These are phyloP conservation scores for Protaetia brevitarsis DNA, from an alignment of 1,140 invertebrate genomes.

Conservation along the genomic window DNA sequence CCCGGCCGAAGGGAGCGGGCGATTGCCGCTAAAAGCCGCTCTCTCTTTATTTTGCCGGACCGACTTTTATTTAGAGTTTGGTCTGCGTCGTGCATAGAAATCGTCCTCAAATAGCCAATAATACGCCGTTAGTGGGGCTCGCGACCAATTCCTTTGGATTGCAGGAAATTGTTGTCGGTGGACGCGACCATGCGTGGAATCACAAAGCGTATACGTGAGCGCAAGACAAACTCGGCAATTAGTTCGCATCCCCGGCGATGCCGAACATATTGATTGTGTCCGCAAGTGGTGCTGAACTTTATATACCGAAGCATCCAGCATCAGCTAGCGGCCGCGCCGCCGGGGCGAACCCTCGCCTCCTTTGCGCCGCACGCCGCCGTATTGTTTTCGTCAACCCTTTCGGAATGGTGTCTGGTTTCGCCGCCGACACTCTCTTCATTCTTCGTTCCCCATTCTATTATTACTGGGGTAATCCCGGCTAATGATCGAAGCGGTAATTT, in stretches of 20 bases:
- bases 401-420: constrained; percentile 19
- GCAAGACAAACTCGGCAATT: constrained; percentile 23
- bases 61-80: constrained; percentile 37
- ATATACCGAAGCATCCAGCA: background rate
- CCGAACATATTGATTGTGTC: constrained; percentile 23
- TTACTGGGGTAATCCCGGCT: constrained; percentile 31
- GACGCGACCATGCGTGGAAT: constrained; percentile 24
- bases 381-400: constrained; percentile 35
- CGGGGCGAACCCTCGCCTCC: background rate
- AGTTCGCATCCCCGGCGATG: constrained; percentile 19
- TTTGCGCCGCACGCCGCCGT: too few relatives aligned
- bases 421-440: constrained; percentile 20
- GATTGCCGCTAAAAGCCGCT: constrained; percentile 7
- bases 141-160: constrained; percentile 42
- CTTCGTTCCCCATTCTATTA: constrained; percentile 23
- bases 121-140: constrained; percentile 36
- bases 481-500: constrained; percentile 40
- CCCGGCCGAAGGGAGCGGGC: constrained; percentile 30
- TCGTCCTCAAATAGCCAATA: constrained; percentile 45
- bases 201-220: constrained; percentile 25
- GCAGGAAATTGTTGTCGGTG: constrained; percentile 28
- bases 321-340: constrained; percentile 6
- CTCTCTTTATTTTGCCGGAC: constrained; percentile 14
- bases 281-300: constrained; percentile 4
- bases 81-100: constrained; percentile 45